phyloP scores from a whole-genome alignment of 2,113 vertebrate species.

The Pachycephala philippinensis region DNA sequence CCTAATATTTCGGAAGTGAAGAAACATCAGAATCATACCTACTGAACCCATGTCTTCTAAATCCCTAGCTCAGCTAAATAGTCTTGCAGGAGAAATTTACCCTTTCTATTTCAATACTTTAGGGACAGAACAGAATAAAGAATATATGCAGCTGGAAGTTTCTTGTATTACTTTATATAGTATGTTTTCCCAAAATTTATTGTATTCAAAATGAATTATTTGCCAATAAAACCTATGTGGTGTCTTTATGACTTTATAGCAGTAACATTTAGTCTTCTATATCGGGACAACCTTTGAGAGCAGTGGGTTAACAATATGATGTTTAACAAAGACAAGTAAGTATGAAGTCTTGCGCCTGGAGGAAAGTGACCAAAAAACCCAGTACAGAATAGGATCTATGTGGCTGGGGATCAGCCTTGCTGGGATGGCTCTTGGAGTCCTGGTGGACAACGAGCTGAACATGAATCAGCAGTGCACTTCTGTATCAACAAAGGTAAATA shows the following conservation, averaged over 20 bases:
- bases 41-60: neutral
- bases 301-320: neutral
- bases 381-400: neutral
- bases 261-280: neutral
- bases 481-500: neutral
- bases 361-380: neutral
- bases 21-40: neutral
- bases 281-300: neutral
- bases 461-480: fast-evolving
- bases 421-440: neutral
- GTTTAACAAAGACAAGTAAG: neutral
- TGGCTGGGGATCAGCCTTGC: neutral
- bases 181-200: neutral
- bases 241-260: neutral
- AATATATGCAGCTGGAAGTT: neutral
- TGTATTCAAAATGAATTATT: neutral
- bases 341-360: neutral
- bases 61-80: neutral
- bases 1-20: neutral
- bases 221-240: neutral
- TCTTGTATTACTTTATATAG: neutral
- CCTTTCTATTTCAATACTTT: neutral
- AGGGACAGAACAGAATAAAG: neutral
- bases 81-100: neutral
- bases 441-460: neutral